phyloP scores from a whole-genome alignment of 2,113 vertebrate genomes.

The Cathartes aura region DNA sequence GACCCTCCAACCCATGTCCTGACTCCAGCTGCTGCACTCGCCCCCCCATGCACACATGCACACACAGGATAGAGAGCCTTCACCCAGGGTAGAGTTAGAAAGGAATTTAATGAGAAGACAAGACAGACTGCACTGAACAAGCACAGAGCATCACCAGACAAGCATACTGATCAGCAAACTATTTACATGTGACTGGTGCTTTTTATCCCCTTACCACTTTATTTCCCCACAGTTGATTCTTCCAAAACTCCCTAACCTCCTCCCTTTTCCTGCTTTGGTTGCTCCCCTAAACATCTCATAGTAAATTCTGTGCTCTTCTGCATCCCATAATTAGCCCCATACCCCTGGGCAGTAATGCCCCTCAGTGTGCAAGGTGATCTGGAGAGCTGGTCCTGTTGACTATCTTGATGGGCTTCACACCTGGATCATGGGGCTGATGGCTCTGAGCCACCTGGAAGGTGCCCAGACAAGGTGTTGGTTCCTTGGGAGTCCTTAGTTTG shows the following conservation, averaged over 20 bases:
- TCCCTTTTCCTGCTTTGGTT: neutral
- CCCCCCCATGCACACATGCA: neutral
- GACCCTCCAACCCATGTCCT: neutral
- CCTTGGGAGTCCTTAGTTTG: neutral
- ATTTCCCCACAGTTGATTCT: neutral
- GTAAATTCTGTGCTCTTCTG: neutral
- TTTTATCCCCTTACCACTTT: neutral
- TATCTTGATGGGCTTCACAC: neutral
- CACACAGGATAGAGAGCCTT: neutral
- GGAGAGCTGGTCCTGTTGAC: neutral
- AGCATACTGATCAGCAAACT: neutral
- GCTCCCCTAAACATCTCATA: neutral
- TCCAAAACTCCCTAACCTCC: neutral
- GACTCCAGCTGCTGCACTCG: neutral
- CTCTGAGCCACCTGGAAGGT: neutral
- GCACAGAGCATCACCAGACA: neutral
- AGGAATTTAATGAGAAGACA: neutral
- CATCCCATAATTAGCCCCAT: neutral
- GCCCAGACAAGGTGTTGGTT: neutral
- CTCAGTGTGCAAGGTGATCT: neutral
- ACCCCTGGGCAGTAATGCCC: rapidly evolving
- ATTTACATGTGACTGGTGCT: rapidly evolving
- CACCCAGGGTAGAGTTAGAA: neutral
- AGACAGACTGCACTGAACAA: neutral
- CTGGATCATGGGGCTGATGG: neutral